Evolutionary conservation across 2,888 invertebrate genomes (phyloP).

Genomic region (Erebia aethiops): DNA sequence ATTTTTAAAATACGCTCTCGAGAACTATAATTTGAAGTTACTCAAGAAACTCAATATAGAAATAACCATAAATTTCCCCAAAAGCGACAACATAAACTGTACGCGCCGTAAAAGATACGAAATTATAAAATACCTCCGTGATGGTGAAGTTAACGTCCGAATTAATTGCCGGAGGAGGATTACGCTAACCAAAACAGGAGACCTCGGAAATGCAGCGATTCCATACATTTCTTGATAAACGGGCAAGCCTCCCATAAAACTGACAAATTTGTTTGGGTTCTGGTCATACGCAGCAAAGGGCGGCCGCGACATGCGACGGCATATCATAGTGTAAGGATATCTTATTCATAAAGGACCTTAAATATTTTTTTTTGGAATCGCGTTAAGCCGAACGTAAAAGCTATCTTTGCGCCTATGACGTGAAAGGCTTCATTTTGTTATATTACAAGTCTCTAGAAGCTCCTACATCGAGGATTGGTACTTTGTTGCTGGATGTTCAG

Average conservation of each 20-base stretch:
- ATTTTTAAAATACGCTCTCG: conserved; percentile 11
- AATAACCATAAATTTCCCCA: conserved; percentile 35
- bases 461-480: too few relatives aligned
- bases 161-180: conserved; percentile 61
- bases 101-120: conserved; percentile 35
- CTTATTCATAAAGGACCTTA: too few relatives aligned
- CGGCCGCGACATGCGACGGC: neutral
- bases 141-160: conserved; percentile 51
- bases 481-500: too few relatives aligned
- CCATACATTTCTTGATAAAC: conserved; percentile 57
- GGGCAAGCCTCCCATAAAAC: conserved; percentile 63
- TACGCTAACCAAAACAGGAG: conserved; percentile 66
- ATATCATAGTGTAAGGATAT: too few relatives aligned
- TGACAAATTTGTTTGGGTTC: conserved; percentile 58
- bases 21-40: conserved; percentile 28
- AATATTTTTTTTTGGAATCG: too few relatives aligned
- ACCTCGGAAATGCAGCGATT: conserved; percentile 52
- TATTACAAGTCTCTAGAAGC: too few relatives aligned
- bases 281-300: neutral
- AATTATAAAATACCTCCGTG: conserved; percentile 39
- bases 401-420: too few relatives aligned
- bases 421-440: too few relatives aligned
- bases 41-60: conserved; percentile 21
- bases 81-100: conserved; percentile 36
- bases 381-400: too few relatives aligned